Evolutionary conservation across 2,797 vertebrate genomes (phyloP).

Genomic region (Trachops cirrhosus): DNA sequence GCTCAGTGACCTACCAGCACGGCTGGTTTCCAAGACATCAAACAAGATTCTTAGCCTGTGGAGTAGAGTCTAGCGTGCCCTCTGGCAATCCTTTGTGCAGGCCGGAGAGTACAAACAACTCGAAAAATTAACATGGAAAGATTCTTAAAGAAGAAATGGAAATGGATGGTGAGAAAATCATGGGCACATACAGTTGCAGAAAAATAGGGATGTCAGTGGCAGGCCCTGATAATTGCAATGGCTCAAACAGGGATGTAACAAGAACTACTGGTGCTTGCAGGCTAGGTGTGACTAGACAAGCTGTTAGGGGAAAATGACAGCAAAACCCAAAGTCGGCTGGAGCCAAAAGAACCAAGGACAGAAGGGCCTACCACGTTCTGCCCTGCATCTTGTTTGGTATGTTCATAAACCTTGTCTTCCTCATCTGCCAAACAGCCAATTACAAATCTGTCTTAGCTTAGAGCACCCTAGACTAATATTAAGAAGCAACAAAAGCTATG

Average conservation of each 20-base stretch:
- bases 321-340: neutral
- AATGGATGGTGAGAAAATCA: neutral
- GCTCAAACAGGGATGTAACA: neutral
- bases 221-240: neutral
- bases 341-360: neutral
- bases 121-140: conserved; percentile 18
- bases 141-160: neutral
- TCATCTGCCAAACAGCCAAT: neutral
- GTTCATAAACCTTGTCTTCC: neutral
- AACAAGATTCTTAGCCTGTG: neutral
- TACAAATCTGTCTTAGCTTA: neutral
- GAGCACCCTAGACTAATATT: neutral
- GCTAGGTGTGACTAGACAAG: neutral
- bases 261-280: neutral
- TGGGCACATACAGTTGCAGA: neutral
- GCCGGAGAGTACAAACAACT: neutral
- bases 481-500: neutral
- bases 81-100: neutral
- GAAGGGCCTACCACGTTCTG: neutral
- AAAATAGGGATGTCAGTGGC: neutral
- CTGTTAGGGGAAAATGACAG: neutral
- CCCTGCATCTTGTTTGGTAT: too few relatives aligned
- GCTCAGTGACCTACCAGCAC: neutral
- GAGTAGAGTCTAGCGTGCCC: neutral
- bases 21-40: neutral